Evolutionary conservation across 1,140 invertebrate species (phyloP), one percentile per base, ranked within the genome.

Genomic region (Xylocopa sonorina): DNA sequence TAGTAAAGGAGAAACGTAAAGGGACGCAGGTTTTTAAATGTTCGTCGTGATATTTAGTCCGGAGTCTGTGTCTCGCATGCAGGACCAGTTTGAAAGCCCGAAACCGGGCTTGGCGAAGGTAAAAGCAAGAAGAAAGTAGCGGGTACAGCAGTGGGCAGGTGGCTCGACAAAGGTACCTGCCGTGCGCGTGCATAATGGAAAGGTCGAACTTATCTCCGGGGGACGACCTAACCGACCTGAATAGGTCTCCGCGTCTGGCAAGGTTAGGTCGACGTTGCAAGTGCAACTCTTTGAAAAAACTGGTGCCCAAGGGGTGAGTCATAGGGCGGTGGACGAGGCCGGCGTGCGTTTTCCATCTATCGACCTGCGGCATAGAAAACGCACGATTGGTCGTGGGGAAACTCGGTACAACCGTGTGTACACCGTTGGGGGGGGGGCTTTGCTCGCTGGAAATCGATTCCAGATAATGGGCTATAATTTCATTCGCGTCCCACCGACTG

Each of bases 281-380:
- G 72, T 66, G 71, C 67, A 81, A 53, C 72, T 72, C 78, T 84
- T 84, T 68, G 69, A 58, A 84, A 58, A 81, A 84, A 72, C 53
- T 82, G 69, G 51, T 53, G 60, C 48, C 32, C 29, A 9, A 32
- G 34, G 55, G 55, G 60, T 87, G 85, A 86, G 79, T 86, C 84
- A 86, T 78, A 48, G 57, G 58, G 53, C 24, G 69, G 38, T n/a
- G 53, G 73, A 21, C n/a, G 21, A 2, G 21, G 50, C n/a, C 34
- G 18, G 50, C 21, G 38, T 63, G 79, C 51, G 83, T 86, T 86
- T 78, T 64, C 75, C 71, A 55, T 74, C 62, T 86, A 86, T 86
- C 84, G 84, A 86, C 84, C 84, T 85, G 83, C 71, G 66, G 58
- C 51, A 60, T 16, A 27, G 32, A 64, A 60, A 68, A 79, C 84